Evolutionary conservation across 2,797 vertebrate species (phyloP), one percentile per base, ranked within the genome.

Genomic region (Oophaga sylvatica): DNA sequence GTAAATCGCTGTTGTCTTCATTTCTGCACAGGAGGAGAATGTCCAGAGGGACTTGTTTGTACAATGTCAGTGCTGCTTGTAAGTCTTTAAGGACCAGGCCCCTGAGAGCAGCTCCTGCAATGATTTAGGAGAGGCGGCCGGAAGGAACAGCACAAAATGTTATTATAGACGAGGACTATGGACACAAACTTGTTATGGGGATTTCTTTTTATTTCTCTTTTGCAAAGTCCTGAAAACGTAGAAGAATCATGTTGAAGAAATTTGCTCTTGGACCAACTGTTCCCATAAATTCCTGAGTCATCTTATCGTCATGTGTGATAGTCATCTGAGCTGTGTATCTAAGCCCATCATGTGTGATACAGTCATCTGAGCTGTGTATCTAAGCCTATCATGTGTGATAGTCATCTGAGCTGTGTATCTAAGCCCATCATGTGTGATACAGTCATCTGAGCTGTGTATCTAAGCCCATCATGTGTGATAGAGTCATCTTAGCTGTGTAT

Each of bases 81-180:
- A 80, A 41, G 60, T 35, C 29, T 86, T 91, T 53, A 56, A 80
- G 41, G 53, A 77, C 83, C 60, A 56, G 59, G 83, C 6, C 82
- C 90, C 87, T 85, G 81, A 70, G 89, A 31, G 19, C 81, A 48
- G 68, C 83, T 87, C n/a, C n/a, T 26, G 65, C 29, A 3, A 29
- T 15, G 65, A 29, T 16, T 12, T 3, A 41, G 35, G 3, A 41
- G 35, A 41, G 35, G 35, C 35, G 35, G 35, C 35, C 35, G 5
- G 35, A 29, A 67, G 90, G 89, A 73, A 22, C 41, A 48, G 48
- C 90, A 6, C 62, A 10, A 22, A 45, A 73, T 92, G 90, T 93
- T 92, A 89, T 92, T 92, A 91, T 93, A 93, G 93, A 92, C 90
- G 92, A 45, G 31, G 59, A 26, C 26, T 26, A 26, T 26, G 26